A percentile compares a stretch with the other conserved stretches of the same genome.
phyloP scores from a whole-genome alignment of 2,113 vertebrate genomes.

The Puffinus mauretanicus region DNA sequence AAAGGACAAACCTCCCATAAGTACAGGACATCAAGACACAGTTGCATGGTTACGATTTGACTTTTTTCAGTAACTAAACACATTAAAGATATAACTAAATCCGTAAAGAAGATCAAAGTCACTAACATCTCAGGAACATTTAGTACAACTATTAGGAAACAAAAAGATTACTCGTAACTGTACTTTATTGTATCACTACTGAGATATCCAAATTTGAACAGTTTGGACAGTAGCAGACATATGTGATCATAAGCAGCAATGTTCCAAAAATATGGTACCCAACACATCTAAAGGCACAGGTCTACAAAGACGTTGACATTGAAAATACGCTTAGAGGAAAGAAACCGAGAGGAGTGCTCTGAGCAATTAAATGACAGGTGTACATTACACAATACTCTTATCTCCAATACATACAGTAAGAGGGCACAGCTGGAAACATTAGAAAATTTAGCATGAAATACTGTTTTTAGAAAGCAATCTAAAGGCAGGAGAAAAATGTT shows the following conservation, averaged over 20 bases:
- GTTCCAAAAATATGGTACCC: background rate
- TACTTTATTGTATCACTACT: background rate
- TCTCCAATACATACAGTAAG: background rate
- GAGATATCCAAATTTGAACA: background rate
- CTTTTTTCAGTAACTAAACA: background rate
- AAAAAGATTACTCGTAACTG: background rate
- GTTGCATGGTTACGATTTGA: rapidly evolving
- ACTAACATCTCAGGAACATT: background rate
- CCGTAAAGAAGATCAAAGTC: background rate
- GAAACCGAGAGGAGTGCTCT: background rate
- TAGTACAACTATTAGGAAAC: background rate
- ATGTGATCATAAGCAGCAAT: background rate
- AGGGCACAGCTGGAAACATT: background rate
- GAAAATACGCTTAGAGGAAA: background rate
- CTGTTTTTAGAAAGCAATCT: background rate
- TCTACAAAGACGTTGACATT: background rate
- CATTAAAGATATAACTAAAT: background rate
- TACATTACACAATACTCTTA: background rate
- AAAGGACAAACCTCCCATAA: background rate
- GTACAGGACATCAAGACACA: background rate
- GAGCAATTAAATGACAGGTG: background rate
- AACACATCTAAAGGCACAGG: background rate
- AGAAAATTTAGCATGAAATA: background rate
- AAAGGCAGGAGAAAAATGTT: background rate
- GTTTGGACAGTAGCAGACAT: background rate